Evolutionary conservation across 1,140 invertebrate species (phyloP).

Genomic region (Brachionus plicatilis): DNA sequence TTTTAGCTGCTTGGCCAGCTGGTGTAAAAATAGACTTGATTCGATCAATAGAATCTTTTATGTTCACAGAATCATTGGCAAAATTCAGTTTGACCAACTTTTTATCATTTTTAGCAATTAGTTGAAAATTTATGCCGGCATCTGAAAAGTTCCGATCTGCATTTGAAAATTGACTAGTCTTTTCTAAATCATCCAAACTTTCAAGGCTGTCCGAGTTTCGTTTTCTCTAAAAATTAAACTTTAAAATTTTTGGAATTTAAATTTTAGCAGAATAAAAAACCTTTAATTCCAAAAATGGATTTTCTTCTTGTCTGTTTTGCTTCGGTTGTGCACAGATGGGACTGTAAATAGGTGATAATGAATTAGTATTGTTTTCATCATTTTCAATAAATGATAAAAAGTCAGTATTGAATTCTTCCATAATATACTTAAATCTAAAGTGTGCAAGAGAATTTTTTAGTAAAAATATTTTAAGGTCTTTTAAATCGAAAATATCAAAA

Average conservation of each 20-base stretch:
- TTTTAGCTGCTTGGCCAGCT: background rate
- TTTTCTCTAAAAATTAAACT: background rate
- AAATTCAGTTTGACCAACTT: slow-evolving; percentile 19
- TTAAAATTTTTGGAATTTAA: background rate
- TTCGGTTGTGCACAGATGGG: background rate
- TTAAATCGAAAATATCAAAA: too few species aligned
- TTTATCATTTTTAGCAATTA: slow-evolving; percentile 23
- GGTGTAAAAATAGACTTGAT: background rate
- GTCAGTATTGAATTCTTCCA: background rate
- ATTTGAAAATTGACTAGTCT: background rate
- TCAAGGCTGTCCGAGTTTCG: slow-evolving; percentile 9
- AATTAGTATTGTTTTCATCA: background rate
- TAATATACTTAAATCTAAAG: background rate
- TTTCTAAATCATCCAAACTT: slow-evolving; percentile 24
- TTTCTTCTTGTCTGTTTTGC: background rate
- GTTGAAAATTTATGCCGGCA: background rate
- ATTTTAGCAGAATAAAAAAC: background rate
- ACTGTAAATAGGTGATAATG: background rate
- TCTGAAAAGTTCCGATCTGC: background rate
- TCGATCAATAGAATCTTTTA: background rate
- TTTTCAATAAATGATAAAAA: background rate
- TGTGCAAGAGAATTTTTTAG: background rate
- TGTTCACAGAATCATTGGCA: background rate
- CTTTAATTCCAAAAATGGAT: background rate
- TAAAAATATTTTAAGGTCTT: background rate